These are phyloP conservation scores for Serrognathus titanus DNA, from an alignment of 2,888 invertebrate species.

Conservation along the genomic window DNA sequence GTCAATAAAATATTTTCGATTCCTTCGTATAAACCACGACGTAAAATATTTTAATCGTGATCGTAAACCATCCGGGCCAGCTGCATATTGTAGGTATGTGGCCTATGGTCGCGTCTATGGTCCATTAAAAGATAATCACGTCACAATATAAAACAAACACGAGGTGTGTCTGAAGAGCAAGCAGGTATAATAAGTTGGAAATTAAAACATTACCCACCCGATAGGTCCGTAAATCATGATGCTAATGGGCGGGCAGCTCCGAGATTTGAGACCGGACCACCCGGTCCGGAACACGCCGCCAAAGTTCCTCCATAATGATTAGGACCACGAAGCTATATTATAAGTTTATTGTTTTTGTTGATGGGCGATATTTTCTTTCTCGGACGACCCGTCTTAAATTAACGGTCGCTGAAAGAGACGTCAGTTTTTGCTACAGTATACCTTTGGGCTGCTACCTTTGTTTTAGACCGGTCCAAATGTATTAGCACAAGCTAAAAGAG, in stretches of 20 bases:
- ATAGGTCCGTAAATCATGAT: conserved; percentile 31
- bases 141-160: conserved; percentile 38
- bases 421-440: background rate
- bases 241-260: conserved; percentile 28
- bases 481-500: too few relatives aligned
- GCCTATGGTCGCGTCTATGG: conserved; percentile 9
- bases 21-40: background rate
- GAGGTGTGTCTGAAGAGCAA: conserved; percentile 24
- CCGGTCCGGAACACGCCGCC: conserved; percentile 17
- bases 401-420: background rate
- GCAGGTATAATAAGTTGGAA: conserved; percentile 30
- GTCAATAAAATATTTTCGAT: background rate
- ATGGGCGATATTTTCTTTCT: conserved; percentile 8
- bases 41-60: conserved; percentile 1
- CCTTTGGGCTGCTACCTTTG: background rate
- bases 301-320: conserved; percentile 21
- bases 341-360: conserved; percentile 24
- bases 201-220: conserved; percentile 34
- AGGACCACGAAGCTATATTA: conserved; percentile 17
- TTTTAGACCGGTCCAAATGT: too few relatives aligned
- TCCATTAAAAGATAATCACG: conserved; percentile 30
- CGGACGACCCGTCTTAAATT: background rate
- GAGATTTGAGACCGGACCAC: conserved; percentile 19
- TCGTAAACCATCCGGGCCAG: background rate
- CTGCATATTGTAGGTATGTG: background rate